Base-by-base conservation (phyloP, 2,888 invertebrate species). In the Strigamia crassipes region DNA sequence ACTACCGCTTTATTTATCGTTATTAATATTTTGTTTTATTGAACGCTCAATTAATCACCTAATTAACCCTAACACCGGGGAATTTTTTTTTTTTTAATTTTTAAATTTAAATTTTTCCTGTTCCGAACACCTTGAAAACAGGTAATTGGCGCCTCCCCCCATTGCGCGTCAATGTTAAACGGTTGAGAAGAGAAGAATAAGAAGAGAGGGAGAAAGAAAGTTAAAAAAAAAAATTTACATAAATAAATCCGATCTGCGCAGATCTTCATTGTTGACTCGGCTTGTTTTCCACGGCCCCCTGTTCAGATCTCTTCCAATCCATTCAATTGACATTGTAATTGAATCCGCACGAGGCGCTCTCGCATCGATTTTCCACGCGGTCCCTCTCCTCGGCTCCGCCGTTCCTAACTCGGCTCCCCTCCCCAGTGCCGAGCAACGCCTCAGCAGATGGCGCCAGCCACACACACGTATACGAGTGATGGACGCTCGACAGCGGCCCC, bases 271-370 rank as follows among this genome's bases (percentile, higher is more conserved):
- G 56, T 56, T 56, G 56, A 56, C 56, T 56, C 56, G 4, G 18
- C 56, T 15, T 56, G 56, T 56, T 56, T 56, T 56, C 56, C 56
- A 56, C n/a, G 15, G 56, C 18, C 56, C 56, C 56, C 56, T 18
- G 56, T 21, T 56, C 56, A 21, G 56, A 56, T 56, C 56, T 56
- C 56, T 56, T 56, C 56, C 56, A 56, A 56, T 56, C 56, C 56
- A 56, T 56, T 56, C 56, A 56, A 56, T 56, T 56, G 56, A 56
- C 56, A 56, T 56, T 56, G 56, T 56, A 56, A 56, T 56, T 56
- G 56, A 56, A 56, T 56, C 56, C 56, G 56, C 56, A 56, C 56
- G 56, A 56, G 56, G 56, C 56, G 56, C 56, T 56, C 56, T 56
- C 56, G 56, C 56, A 56, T 56, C 56, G 56, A 56, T 56, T 56